phyloP scores from a whole-genome alignment of 2,113 vertebrate species.

The Tauraco erythrolophus region DNA sequence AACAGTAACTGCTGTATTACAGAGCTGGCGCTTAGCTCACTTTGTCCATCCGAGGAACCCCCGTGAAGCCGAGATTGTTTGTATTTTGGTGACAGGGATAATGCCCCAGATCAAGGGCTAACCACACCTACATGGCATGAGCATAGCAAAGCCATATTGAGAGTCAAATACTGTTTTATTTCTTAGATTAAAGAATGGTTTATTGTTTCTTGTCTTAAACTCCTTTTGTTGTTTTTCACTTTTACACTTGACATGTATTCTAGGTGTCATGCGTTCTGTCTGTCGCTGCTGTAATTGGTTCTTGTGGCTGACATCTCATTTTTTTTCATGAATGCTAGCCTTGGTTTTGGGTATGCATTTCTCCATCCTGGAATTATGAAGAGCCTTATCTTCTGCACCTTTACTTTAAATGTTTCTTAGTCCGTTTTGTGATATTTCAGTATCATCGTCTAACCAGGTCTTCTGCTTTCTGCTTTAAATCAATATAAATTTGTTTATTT shows the following conservation, averaged over 20 bases:
- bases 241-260: neutral
- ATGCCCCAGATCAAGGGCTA: neutral
- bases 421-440: neutral
- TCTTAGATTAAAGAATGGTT: neutral
- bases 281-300: neutral
- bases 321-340: too few species aligned
- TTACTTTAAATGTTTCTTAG: neutral
- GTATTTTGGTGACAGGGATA: neutral
- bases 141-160: neutral
- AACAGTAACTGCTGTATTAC: constrained; percentile 51
- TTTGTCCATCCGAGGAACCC: neutral
- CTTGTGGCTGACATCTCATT: neutral
- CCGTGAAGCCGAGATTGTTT: neutral
- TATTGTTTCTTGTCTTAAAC: neutral
- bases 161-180: neutral
- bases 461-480: constrained; percentile 17
- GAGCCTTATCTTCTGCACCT: too few species aligned
- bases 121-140: neutral
- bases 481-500: neutral
- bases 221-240: neutral
- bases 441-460: neutral
- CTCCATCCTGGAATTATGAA: too few species aligned
- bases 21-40: neutral
- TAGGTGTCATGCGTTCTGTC: neutral
- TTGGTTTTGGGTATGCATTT: too few species aligned